phyloP scores from a whole-genome alignment of 2,797 vertebrate genomes.

The Syndactyla subalaris region DNA sequence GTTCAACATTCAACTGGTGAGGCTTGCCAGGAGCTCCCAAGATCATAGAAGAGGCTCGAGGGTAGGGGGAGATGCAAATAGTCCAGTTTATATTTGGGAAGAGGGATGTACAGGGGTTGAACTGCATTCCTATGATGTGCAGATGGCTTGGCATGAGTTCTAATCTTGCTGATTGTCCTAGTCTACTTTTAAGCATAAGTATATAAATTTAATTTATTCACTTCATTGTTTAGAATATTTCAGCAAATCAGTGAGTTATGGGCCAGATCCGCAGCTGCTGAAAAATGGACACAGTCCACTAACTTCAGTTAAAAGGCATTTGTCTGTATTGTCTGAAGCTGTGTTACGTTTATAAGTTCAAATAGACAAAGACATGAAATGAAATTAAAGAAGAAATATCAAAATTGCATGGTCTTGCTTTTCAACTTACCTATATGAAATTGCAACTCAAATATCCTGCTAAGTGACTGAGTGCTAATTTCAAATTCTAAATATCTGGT shows the following conservation, averaged over 20 bases:
- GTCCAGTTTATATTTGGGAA: neutral
- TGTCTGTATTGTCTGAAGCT: neutral
- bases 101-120: neutral
- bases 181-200: neutral
- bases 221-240: neutral
- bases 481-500: neutral
- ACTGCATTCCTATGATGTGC: neutral
- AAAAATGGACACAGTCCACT: neutral
- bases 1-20: neutral
- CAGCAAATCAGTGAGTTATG: neutral
- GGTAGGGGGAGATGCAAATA: neutral
- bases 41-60: neutral
- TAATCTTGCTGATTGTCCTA: neutral
- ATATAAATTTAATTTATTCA: neutral
- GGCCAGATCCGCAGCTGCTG: neutral
- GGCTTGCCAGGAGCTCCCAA: too few species aligned
- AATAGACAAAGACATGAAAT: neutral
- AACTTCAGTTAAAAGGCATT: neutral
- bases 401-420: neutral
- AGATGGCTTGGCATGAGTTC: neutral
- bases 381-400: neutral
- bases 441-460: neutral
- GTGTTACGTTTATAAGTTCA: neutral
- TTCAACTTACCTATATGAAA: neutral
- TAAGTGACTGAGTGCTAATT: neutral